These are phyloP conservation scores for Pomacea canaliculata DNA, from an alignment of 2,888 invertebrate genomes.

Conservation along the genomic window DNA sequence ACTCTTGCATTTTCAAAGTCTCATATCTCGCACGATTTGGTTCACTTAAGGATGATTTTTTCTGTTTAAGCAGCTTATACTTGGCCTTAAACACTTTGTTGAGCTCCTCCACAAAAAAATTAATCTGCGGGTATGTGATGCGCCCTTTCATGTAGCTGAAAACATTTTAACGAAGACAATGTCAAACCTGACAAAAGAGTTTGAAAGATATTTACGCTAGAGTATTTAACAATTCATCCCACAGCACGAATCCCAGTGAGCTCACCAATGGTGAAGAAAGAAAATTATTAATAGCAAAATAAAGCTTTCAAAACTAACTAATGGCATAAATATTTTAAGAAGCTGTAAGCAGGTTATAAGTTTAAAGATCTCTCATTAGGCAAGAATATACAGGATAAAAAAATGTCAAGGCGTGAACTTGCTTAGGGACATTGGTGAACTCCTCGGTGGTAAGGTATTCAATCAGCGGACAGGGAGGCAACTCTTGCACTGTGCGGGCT, in stretches of 20 bases:
- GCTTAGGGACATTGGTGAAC: conserved; percentile 65
- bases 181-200: background rate
- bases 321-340: no score
- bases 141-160: conserved; percentile 68
- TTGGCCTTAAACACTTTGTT: conserved; percentile 62
- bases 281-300: no score
- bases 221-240: no score
- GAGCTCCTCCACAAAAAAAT: conserved; percentile 62
- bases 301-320: no score
- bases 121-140: conserved; percentile 62
- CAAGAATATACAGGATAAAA: no score
- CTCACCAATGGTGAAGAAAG: background rate
- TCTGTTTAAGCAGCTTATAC: conserved; percentile 61
- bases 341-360: no score
- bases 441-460: conserved; percentile 61
- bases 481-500: no score
- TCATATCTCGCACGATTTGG: conserved; percentile 54
- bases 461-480: conserved; percentile 44
- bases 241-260: background rate
- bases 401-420: conserved; percentile 30
- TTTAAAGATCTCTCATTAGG: no score
- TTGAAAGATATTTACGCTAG: no score
- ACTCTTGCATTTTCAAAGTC: conserved; percentile 62
- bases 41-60: conserved; percentile 54
- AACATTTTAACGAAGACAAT: conserved; percentile 2